Conservation (phyloP, 2,888 invertebrate genomes). For the Drosophila anomelani region DNA sequence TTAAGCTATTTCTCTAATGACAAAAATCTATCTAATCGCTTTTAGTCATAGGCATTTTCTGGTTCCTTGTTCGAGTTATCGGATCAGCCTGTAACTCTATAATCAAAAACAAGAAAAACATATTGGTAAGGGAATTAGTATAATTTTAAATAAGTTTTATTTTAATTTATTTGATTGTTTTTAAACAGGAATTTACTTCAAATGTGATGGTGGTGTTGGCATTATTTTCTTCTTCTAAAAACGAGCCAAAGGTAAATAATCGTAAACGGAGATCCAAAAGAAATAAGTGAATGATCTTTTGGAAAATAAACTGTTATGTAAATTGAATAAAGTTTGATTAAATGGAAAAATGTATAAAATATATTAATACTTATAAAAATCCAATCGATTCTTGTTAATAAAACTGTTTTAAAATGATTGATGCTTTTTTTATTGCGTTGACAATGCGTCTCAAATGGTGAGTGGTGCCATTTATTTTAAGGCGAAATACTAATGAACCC, state of each 20-base stretch:
- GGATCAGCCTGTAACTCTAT: conserved; percentile 2
- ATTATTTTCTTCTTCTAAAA: background rate
- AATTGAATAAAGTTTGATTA: background rate
- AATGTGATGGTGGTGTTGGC: background rate
- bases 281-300: background rate
- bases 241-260: background rate
- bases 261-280: background rate
- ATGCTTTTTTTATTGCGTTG: background rate
- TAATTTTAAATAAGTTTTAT: too few species aligned
- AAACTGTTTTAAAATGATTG: too few species aligned
- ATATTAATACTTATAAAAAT: too few species aligned
- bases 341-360: background rate
- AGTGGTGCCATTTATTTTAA: background rate
- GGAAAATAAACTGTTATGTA: background rate
- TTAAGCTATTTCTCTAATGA: background rate
- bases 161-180: background rate
- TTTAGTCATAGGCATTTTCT: background rate
- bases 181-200: background rate
- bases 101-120: conserved; percentile 2
- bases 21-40: background rate
- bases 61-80: background rate
- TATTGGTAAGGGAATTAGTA: background rate
- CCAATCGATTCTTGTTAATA: too few species aligned
- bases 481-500: background rate
- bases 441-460: too few species aligned